Evolutionary conservation across 2,113 vertebrate species (phyloP).

Genomic region (Glaucomys volans): DNA sequence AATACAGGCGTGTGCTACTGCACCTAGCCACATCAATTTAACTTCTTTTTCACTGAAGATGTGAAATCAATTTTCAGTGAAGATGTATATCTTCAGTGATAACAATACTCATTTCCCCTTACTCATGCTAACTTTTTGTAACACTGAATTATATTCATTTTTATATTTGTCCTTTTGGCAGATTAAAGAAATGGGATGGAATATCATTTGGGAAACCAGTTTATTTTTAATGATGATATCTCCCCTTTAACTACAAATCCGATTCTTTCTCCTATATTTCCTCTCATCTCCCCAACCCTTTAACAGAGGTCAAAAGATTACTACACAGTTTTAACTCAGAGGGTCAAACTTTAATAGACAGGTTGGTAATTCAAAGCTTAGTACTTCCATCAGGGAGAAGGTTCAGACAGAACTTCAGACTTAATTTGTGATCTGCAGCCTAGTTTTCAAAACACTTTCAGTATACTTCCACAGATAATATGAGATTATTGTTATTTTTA

Average conservation of each 20-base stretch:
- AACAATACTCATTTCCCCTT: not conserved
- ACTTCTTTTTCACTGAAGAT: too few relatives aligned
- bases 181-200: not conserved
- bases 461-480: not conserved
- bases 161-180: not conserved
- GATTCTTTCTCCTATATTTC: not conserved
- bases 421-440: constrained; percentile 24
- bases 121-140: not conserved
- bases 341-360: not conserved
- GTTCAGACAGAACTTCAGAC: not conserved
- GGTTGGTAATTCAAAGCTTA: not conserved
- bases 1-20: too few relatives aligned
- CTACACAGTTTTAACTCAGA: constrained; percentile 9
- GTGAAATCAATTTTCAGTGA: too few relatives aligned
- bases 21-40: too few relatives aligned
- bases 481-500: not conserved
- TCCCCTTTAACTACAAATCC: constrained; percentile 34
- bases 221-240: constrained; percentile 26
- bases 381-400: not conserved
- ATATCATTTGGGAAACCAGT: not conserved
- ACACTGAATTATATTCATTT: not conserved
- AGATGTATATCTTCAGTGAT: not conserved
- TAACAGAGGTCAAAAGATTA: not conserved
- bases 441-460: constrained; percentile 36
- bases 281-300: not conserved